A percentile compares a stretch with the other conserved stretches of the same genome.
These are phyloP conservation scores for Cotesia glomerata DNA, from an alignment of 1,140 invertebrate species.

Conservation along the genomic window DNA sequence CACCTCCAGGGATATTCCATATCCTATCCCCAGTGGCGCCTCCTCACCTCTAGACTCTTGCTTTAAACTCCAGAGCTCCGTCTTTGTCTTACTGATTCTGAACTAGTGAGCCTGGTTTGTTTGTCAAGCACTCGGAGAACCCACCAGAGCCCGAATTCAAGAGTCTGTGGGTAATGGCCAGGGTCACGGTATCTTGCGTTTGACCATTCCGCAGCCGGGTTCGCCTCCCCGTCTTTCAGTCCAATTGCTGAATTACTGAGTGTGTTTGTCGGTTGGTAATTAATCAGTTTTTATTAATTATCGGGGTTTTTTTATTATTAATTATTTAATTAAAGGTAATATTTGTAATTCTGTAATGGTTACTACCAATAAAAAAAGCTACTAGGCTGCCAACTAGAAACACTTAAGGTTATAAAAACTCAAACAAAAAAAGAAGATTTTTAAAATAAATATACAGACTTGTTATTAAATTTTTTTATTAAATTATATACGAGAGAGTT, in stretches of 20 bases:
- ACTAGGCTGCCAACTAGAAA: too few relatives aligned
- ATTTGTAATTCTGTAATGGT: too few relatives aligned
- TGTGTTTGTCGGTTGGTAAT: too few relatives aligned
- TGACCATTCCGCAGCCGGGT: conserved; percentile 8
- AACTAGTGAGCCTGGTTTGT: conserved; percentile 38
- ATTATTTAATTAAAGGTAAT: too few relatives aligned
- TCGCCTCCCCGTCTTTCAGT: background rate
- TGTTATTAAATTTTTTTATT: too few relatives aligned
- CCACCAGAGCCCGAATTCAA: conserved; percentile 38
- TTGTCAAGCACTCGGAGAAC: conserved; percentile 45
- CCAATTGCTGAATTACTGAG: background rate
- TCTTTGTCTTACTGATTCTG: background rate
- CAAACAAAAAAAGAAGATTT: too few relatives aligned
- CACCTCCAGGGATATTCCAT: conserved; percentile 31
- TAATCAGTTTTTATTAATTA: too few relatives aligned
- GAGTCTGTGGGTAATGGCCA: conserved; percentile 40
- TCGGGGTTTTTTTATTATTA: too few relatives aligned
- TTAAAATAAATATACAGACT: too few relatives aligned
- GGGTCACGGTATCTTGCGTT: conserved; percentile 13
- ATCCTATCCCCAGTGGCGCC: conserved; percentile 43
- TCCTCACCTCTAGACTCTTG: conserved; percentile 30
- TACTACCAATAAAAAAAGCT: too few relatives aligned
- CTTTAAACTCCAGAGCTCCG: conserved; percentile 4
- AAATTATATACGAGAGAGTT: too few relatives aligned
- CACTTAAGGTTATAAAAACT: too few relatives aligned